phyloP scores from a whole-genome alignment of 64 coral and sea anemone genomes.

The Dendrophyllia cribrosa region DNA sequence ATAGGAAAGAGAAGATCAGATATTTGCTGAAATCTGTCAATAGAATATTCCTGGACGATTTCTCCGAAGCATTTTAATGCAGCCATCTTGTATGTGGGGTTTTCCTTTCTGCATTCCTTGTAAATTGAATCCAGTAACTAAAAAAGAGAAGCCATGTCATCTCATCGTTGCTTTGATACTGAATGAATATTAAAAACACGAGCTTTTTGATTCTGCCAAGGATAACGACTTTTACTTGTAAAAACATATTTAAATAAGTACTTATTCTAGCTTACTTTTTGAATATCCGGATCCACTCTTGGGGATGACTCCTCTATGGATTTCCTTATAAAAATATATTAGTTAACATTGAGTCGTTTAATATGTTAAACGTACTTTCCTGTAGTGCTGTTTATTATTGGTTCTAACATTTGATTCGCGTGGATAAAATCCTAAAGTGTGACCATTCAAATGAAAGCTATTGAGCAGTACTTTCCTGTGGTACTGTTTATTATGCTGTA shows the following conservation, averaged over 20 bases:
- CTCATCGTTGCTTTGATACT: not conserved
- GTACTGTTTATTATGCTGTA: too few species aligned
- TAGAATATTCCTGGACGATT: slow-evolving; percentile 77
- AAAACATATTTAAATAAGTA: too few species aligned
- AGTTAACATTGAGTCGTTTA: too few species aligned
- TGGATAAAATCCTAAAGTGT: too few species aligned
- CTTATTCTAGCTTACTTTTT: slow-evolving; percentile 25
- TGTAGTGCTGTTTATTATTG: not conserved
- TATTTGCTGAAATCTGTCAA: slow-evolving; percentile 80
- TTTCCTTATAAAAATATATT: slow-evolving; percentile 11
- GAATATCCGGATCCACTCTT: slow-evolving; percentile 35
- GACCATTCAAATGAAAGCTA: too few species aligned
- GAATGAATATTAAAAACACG: too few species aligned
- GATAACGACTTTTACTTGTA: too few species aligned
- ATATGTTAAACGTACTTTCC: not conserved
- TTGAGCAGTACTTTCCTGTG: too few species aligned
- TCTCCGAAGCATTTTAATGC: slow-evolving; percentile 86
- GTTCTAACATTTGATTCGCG: too few species aligned
- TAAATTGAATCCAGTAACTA: slow-evolving; percentile 80
- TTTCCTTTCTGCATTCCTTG: slow-evolving; percentile 89
- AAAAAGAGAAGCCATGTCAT: not conserved
- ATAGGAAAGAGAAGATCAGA: slow-evolving; percentile 88
- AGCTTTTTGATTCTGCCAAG: too few species aligned
- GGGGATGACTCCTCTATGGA: slow-evolving; percentile 41
- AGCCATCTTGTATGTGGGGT: slow-evolving; percentile 80